Base-by-base conservation (phyloP, 2,888 invertebrate genomes). In the Perdita meconis region DNA sequence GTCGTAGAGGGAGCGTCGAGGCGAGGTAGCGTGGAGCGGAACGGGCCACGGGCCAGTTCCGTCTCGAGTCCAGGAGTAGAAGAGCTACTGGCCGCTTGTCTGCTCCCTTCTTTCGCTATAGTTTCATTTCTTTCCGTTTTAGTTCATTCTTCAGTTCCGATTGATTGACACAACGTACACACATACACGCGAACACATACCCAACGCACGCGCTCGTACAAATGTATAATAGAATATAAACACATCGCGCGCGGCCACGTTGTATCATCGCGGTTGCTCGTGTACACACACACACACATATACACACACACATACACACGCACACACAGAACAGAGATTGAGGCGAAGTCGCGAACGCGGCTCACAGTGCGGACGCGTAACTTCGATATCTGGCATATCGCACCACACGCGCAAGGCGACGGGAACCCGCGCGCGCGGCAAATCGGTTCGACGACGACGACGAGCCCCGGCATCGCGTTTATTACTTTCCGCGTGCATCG, bases 71-170 rank as follows among this genome's bases (percentile, higher is more conserved):
- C 94, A 93, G 82, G 94, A 92, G 87, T 94, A 94, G 73, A 94
- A 93, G 90, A 94, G 94, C 85, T 85, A 90, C 94, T 94, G 90
- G 94, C 94, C 86, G 94, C 94, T 81, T 94, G 91, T 75, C 93
- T 93, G 92, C 94, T 94, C 83, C 92, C 94, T 89, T 94, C 88
- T 81, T 94, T 93, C 90, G 89, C 89, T 88, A 83, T 86, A 90
- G 87, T 92, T 92, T 92, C 89, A 90, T 90, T 91, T 90, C 88
- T 90, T 90, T 92, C 88, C 90, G 88, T 90, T 90, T 89, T 90
- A 90, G 88, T 90, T 90, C 82, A 75, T 85, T 89, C 89, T 90
- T 89, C 89, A 88, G 89, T 90, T 90, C 85, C 87, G 86, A 90
- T 90, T 90, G 89, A 89, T 90, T 90, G 85, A 87, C 89, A 82